Base-by-base conservation (phyloP, 1,140 invertebrate genomes). In the Penaeus vannamei region DNA sequence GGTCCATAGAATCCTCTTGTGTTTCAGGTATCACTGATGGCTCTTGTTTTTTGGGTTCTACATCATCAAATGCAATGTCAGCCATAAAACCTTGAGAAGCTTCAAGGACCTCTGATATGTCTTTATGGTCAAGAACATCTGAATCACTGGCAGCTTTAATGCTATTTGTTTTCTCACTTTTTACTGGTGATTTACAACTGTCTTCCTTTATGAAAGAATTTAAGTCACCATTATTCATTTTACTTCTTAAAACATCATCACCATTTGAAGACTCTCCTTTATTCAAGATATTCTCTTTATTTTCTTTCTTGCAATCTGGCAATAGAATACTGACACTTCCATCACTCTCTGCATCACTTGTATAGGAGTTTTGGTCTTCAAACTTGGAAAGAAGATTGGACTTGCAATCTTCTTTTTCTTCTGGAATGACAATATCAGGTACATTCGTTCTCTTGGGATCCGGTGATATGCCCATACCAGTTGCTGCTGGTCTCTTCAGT, bases 401-500 rank as follows among this genome's bases (percentile, higher is more conserved):
- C 20, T 84, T 84, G 62, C 82, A 84, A 36, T n/a, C 36, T 36
- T 42, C 46, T 7, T 46, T 64, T 22, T 69, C 23, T 20, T 66
- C 20, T 10, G 26, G 14, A n/a, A n/a, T 19, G 14, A 20, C 22
- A 14, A 26, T 26, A 23, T 69, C 82, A 53, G 61, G 60, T 12
- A 1, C 42, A 84, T 23, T 69, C 10, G 26, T 26, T 46, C 82
- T 29, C 26, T 84, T 84, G 8, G 62, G 32, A 53, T 84, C 82
- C 14, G 82, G 61, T 22, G 82, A 84, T n/a, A 84, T n/a, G 46
- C 82, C 82, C 7, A 29, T 46, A 22, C 82, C 82, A 14, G 82
- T 69, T 10, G 62, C n/a, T 66, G 82, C 82, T 42, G 61, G 29
- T 46, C 82, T 84, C 36, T 84, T 84, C 29, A 46, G 4, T 82